Evolutionary conservation across 2,888 invertebrate genomes (phyloP), one percentile per base, ranked within the genome.

Genomic region (Scrobipalpa atriplicella): DNA sequence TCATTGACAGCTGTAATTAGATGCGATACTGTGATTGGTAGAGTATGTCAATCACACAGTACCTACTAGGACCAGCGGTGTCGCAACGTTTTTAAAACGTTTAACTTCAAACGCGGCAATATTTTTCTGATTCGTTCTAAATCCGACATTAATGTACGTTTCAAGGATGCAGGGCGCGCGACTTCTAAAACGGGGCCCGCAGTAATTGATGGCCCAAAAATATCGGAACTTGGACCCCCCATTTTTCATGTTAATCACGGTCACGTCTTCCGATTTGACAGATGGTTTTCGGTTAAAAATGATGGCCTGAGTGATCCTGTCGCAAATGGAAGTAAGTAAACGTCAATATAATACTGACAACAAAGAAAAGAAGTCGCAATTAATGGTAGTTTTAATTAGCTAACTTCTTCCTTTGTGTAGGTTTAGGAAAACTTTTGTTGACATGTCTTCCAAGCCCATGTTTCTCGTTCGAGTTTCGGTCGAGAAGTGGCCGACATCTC

Each of bases 401-500:
- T 10, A 5, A 56, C 19, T 13, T 6, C 11, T 13, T 11, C 54
- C 6, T 47, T 47, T 11, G 43, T 11, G 13, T 43, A 1, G 43
- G 13, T n/a, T n/a, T n/a, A n/a, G 43, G 43, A 10, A 52, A 9
- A 10, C 10, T 19, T 18, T 9, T 19, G 52, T 19, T 19, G 19
- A 52, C 6, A 19, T 19, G 18, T 52, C 52, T 52, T 52, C 19
- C 8, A 11, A 18, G n/a, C 9, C n/a, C 41, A 7, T 41, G 41
- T 9, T 21, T 43, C 51, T 61, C n/a, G 47, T 41, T n/a, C 52
- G 63, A 63, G 63, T 52, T 19, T 16, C 41, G 18, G 41, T 41
- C 41, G 61, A 41, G 61, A 61, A 61, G 61, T 41, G 19, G 39
- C 41, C 63, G 63, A 73, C 71, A 78, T 69, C 67, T 64, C 72